Evolutionary conservation across 2,113 vertebrate genomes (phyloP).

Genomic region (Numida meleagris): DNA sequence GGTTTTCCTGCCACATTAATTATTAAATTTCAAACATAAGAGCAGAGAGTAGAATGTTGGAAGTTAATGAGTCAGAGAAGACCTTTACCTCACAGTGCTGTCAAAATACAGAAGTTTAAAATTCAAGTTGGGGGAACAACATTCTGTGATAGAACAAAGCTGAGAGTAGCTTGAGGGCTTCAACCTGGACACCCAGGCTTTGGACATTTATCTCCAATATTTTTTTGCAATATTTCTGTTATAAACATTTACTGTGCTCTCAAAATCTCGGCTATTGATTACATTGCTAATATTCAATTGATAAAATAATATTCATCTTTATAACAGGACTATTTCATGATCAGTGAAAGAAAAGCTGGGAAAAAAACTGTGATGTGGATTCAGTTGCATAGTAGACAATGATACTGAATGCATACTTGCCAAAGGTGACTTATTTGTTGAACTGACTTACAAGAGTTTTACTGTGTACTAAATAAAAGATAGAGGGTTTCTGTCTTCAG

Average conservation of each 20-base stretch:
- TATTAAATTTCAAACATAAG: not conserved
- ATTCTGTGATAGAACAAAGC: not conserved
- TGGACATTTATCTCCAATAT: not conserved
- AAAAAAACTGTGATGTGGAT: not conserved
- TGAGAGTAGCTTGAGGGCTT: not conserved
- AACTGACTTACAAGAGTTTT: not conserved
- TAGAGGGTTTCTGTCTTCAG: not conserved
- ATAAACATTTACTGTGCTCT: not conserved
- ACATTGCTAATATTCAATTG: not conserved
- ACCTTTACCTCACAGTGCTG: conserved; percentile 28
- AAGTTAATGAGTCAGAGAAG: conserved; percentile 46
- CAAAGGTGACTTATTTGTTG: not conserved
- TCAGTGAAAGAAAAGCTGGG: not conserved
- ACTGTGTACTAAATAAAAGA: not conserved
- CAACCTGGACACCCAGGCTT: not conserved
- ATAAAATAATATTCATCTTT: not conserved
- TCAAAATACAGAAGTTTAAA: conserved; percentile 38
- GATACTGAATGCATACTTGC: not conserved
- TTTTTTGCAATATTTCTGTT: not conserved
- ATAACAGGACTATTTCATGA: not conserved
- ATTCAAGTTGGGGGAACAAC: not conserved
- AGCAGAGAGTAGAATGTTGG: not conserved
- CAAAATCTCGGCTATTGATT: not conserved
- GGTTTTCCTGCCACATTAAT: not conserved
- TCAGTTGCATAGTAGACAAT: not conserved